A percentile compares a stretch with the other conserved stretches of the same genome.
phyloP scores from a whole-genome alignment of 2,113 vertebrate genomes.

The Vulpes vulpes region DNA sequence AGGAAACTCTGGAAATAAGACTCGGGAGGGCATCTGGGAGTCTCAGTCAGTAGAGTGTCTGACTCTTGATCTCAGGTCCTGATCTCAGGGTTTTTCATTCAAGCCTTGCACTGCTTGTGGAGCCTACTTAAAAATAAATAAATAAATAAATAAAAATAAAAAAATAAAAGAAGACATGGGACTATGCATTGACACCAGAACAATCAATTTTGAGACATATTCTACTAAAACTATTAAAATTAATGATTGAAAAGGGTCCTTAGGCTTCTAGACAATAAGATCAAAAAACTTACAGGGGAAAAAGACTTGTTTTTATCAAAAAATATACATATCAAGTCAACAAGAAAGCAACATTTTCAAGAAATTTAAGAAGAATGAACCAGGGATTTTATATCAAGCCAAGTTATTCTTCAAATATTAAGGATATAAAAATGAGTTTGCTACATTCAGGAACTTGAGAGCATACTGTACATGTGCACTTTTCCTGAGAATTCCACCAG shows the following conservation, averaged over 20 bases:
- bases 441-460: background rate
- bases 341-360: background rate
- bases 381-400: background rate
- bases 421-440: background rate
- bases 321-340: background rate
- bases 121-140: background rate
- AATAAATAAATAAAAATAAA: background rate
- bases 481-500: background rate
- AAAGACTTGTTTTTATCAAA: background rate
- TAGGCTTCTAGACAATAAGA: background rate
- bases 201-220: background rate
- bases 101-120: background rate
- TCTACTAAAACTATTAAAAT: background rate
- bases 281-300: background rate
- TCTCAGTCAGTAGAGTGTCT: background rate
- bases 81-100: background rate
- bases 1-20: background rate
- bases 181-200: background rate
- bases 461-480: background rate
- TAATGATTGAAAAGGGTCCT: background rate
- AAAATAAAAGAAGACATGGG: background rate
- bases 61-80: background rate
- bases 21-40: background rate
- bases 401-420: background rate
- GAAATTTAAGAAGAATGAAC: background rate